A percentile compares a stretch with the other conserved stretches of the same genome.
These are phyloP conservation scores for Apotomis capreana DNA, from an alignment of 2,888 invertebrate genomes.

Conservation along the genomic window DNA sequence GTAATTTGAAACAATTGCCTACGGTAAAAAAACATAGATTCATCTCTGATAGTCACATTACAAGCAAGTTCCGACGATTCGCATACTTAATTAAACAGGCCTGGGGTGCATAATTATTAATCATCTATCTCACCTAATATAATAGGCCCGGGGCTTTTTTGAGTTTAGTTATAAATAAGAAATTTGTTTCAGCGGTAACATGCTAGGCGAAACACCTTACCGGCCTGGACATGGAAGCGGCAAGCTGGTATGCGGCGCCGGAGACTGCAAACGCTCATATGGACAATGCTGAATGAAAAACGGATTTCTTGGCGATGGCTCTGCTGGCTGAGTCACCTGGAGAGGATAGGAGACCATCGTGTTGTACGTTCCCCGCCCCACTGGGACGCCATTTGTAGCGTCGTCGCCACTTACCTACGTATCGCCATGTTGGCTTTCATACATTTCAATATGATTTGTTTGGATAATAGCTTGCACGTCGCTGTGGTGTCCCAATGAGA, in stretches of 20 bases:
- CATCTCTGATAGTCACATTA: too few relatives aligned
- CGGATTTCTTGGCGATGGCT: conserved; percentile 10
- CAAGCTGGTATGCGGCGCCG: conserved; percentile 53
- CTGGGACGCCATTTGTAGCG: too few relatives aligned
- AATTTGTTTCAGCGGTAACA: conserved; percentile 63
- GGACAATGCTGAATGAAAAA: conserved; percentile 51
- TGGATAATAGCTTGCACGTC: too few relatives aligned
- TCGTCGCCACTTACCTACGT: too few relatives aligned
- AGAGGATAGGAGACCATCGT: neutral
- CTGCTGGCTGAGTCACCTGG: neutral
- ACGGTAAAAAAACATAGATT: neutral
- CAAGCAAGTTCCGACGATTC: too few relatives aligned
- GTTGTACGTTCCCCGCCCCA: neutral
- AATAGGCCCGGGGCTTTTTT: neutral
- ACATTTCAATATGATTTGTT: too few relatives aligned
- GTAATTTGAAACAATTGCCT: neutral
- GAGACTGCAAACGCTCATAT: conserved; percentile 56
- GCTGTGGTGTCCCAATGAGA: too few relatives aligned
- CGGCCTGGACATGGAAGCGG: conserved; percentile 47
- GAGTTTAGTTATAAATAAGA: neutral
- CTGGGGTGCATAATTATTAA: too few relatives aligned
- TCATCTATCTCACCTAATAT: too few relatives aligned
- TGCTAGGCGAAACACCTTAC: conserved; percentile 59
- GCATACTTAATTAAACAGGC: too few relatives aligned
- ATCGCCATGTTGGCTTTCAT: too few relatives aligned